Evolutionary conservation across 2,797 vertebrate genomes (phyloP), one percentile per base, ranked within the genome.

Genomic region (Coluber constrictor): DNA sequence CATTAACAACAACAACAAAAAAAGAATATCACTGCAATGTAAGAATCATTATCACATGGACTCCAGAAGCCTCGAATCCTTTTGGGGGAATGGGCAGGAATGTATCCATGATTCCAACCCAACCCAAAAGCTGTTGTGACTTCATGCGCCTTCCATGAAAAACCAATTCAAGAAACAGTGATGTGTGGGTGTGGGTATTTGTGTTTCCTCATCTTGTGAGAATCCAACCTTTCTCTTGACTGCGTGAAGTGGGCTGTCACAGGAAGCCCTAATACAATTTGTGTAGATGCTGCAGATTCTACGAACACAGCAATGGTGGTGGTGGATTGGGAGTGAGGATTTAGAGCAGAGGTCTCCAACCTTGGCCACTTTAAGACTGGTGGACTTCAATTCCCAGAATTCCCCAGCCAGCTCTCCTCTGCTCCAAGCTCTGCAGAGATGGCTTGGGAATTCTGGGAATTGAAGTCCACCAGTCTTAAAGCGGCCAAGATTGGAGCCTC

Each of bases 181-280:
- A 0, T 2, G 1, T 1, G 66, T 16, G n/a, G 66, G 3, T 15
- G 63, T 3, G n/a, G 70, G n/a, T 15, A 0, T 32, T 8, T 18
- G 29, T 0, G 32, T 18, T 4, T 47, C 20, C 9, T 9, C 32
- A 25, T 4, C 20, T 11, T 23, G 74, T 11, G 74, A 83, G 74
- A 47, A 23, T 47, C 37, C 37, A 47, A 11, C 74, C 18, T 43
- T 83, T 23, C 74, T 83, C 37, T 83, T 25, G 37, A 20, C 74
- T 47, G 37, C 4, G 9, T 23, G 74, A 43, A 79, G 16, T 4
- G 4, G 32, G 16, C 70, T 10, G 18, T 4, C 8, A 23, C 3
- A 10, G 32, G 32, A 23, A 79, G 32, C 70, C 11, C 32, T 11
- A 23, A 23, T 3, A 4, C 70, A 20, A 20, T 4, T 10, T 4